Evolutionary conservation across 2,888 invertebrate genomes (phyloP), one percentile per base, ranked within the genome.

Genomic region (Neoascia interrupta): DNA sequence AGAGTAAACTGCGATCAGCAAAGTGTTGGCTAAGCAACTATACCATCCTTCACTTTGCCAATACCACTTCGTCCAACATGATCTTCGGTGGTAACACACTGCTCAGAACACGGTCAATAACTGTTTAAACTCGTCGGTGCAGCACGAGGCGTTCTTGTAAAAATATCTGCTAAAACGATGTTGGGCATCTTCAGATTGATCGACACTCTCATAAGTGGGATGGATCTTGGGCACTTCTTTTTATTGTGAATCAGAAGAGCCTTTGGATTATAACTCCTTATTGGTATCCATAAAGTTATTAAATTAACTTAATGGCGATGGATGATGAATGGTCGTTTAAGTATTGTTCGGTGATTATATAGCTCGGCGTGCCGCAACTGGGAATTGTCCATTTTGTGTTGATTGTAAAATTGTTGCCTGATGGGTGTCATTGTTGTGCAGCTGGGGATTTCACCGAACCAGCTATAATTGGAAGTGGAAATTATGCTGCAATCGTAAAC

Each of bases 281-380:
- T 66, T 11, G 34, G 39, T 37, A 34, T 39, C 37, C 41, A 47
- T 60, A 60, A 54, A 54, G 47, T 61, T 68, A 74, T 66, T 53
- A 74, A n/a, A n/a, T n/a, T n/a, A n/a, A 60, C 26, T 47, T 66
- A 47, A 68, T 54, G 60, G 47, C 60, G 39, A 60, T n/a, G n/a
- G n/a, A n/a, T 60, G 60, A 74, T 66, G 60, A 68, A 74, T 68
- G 60, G 28, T 45, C 66, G 54, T 53, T 74, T 54, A 74, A n/a
- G 39, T 39, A 37, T 53, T 16, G 53, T 21, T 54, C 53, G 15
- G 47, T 34, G 54, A 72, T 72, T 54, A 72, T 63, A 39, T 47
- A 37, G 15, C 21, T 18, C 41, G 28, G 26, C 37, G 45, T 28
- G 15, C 18, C 10, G 16, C 15, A 5, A 8, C n/a, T 37, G 28